phyloP scores from a whole-genome alignment of 1,140 invertebrate species.

The Aricia agestis region DNA sequence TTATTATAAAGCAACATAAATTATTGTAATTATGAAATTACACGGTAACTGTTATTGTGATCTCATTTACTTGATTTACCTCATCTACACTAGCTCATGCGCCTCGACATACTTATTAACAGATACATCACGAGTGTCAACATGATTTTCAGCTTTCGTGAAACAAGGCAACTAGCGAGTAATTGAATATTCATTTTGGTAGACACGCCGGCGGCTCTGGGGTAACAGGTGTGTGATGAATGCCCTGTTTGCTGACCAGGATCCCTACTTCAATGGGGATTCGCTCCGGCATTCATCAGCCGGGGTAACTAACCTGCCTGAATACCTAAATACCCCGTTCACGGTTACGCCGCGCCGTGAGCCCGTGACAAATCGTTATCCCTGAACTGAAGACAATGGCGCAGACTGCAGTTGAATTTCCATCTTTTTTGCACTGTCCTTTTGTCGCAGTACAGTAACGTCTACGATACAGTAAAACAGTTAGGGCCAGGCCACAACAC shows the following conservation, averaged over 20 bases:
- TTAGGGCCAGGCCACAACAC: no score
- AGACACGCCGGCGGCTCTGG: constrained; percentile 23
- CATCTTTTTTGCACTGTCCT: background rate
- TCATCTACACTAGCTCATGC: no score
- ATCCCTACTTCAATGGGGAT: constrained; percentile 51
- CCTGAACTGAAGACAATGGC: background rate
- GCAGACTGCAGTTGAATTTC: background rate
- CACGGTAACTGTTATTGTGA: no score
- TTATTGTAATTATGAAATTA: no score
- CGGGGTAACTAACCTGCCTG: constrained; percentile 51
- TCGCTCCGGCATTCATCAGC: constrained; percentile 56
- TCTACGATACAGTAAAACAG: no score
- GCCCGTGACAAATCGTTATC: background rate
- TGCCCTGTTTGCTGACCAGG: constrained; percentile 56
- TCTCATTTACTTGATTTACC: no score
- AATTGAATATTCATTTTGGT: background rate
- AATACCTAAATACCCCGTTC: constrained; percentile 25
- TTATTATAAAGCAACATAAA: no score
- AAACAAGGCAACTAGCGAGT: background rate
- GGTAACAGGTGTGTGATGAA: constrained; percentile 56
- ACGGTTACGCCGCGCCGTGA: background rate
- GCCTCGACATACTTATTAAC: no score
- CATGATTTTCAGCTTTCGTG: background rate
- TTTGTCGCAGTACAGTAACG: no score
- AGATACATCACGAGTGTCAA: no score